A percentile compares a stretch with the other conserved stretches of the same genome.
phyloP scores from a whole-genome alignment of 2,888 invertebrate genomes.

The Crocallis elinguaria region DNA sequence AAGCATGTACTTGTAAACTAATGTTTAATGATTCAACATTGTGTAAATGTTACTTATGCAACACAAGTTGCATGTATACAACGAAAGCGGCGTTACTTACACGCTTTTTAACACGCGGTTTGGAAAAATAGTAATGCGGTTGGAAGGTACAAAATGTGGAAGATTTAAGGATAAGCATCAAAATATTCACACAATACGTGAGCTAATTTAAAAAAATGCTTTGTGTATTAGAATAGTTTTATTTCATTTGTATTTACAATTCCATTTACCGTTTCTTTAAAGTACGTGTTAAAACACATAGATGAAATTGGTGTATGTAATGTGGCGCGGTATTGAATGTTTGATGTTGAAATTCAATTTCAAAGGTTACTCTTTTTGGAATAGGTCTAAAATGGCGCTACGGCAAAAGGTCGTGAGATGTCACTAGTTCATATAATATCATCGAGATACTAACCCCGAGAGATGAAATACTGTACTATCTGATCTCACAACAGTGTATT shows the following conservation, averaged over 20 bases:
- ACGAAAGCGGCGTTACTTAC: slow-evolving; percentile 3
- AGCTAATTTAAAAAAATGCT: slow-evolving; percentile 29
- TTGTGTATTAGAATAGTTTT: slow-evolving; percentile 44
- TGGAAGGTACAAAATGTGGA: background rate
- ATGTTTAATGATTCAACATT: no score
- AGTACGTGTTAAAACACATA: slow-evolving; percentile 41
- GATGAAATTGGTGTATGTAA: slow-evolving; percentile 3
- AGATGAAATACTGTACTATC: no score
- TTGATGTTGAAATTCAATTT: background rate
- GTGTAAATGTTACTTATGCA: background rate
- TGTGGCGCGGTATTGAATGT: no score
- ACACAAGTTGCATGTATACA: slow-evolving; percentile 7
- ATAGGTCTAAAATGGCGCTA: background rate
- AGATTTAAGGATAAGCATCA: slow-evolving; percentile 7
- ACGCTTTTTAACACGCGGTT: background rate
- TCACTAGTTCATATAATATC: no score
- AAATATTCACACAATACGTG: slow-evolving; percentile 18
- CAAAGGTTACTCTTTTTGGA: background rate
- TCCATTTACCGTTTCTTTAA: slow-evolving; percentile 52
- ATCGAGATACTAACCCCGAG: no score
- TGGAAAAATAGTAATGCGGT: slow-evolving; percentile 9
- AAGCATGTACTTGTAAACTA: background rate
- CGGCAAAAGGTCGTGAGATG: background rate
- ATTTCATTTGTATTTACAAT: slow-evolving; percentile 65
- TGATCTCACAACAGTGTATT: no score